A percentile compares a stretch with the other conserved stretches of the same genome.
These are phyloP conservation scores for Limnephilus rhombicus DNA, from an alignment of 2,888 invertebrate genomes.

Conservation along the genomic window DNA sequence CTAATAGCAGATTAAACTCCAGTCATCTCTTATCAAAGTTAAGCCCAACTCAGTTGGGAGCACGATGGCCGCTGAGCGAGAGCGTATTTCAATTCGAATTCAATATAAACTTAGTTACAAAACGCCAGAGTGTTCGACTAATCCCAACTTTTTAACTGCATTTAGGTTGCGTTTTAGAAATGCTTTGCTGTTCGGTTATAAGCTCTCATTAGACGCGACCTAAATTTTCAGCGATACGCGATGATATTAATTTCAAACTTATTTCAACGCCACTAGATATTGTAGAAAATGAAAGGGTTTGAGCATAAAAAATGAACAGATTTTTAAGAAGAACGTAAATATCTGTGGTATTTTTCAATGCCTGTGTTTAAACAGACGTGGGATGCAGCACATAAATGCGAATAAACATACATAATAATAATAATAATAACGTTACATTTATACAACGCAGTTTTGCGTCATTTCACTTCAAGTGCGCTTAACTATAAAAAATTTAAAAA, in stretches of 20 bases:
- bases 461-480: too few relatives aligned
- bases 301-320: too few relatives aligned
- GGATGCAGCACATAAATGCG: too few relatives aligned
- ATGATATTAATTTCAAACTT: background rate
- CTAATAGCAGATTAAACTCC: constrained; percentile 40
- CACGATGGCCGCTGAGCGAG: background rate
- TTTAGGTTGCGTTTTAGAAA: background rate
- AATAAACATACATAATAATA: too few relatives aligned
- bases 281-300: too few relatives aligned
- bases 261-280: background rate
- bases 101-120: constrained; percentile 13
- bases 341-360: too few relatives aligned
- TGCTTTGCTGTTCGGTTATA: background rate
- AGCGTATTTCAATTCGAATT: constrained; percentile 15
- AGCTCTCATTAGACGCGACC: background rate
- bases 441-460: too few relatives aligned
- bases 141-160: constrained; percentile 9
- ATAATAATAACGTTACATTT: too few relatives aligned
- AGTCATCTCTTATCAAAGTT: background rate
- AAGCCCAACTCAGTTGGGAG: constrained; percentile 15
- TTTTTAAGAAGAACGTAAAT: too few relatives aligned
- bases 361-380: too few relatives aligned
- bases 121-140: background rate
- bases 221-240: background rate
- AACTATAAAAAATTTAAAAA: too few relatives aligned